These are phyloP conservation scores for Laticauda colubrina DNA, from an alignment of 2,113 vertebrate genomes.

Conservation along the genomic window DNA sequence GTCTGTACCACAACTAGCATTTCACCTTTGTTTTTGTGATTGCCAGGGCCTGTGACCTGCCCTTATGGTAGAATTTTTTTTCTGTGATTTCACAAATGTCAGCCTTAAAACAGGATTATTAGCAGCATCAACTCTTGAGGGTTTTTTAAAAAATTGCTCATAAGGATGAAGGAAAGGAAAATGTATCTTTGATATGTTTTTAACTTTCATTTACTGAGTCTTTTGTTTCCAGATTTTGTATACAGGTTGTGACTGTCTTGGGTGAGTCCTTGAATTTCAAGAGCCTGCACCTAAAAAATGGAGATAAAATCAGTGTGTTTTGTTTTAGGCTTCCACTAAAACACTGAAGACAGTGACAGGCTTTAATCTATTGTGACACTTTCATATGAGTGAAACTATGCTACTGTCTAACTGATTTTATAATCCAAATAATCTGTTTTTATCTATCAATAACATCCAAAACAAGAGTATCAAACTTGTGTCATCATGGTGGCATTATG, in stretches of 20 bases:
- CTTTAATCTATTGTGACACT: neutral
- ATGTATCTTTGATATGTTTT: neutral
- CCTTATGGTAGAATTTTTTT: neutral
- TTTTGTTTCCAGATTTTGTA: slow-evolving; percentile 4
- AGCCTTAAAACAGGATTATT: neutral
- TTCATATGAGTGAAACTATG: neutral
- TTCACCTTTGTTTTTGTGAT: neutral
- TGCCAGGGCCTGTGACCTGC: neutral
- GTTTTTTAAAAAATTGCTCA: neutral
- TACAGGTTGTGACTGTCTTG: neutral
- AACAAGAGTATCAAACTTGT: too few relatives aligned
- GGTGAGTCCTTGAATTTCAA: neutral
- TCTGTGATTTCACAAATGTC: neutral
- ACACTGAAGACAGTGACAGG: neutral
- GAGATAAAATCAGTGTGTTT: neutral
- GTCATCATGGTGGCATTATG: too few relatives aligned
- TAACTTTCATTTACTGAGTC: neutral
- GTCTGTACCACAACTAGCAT: neutral
- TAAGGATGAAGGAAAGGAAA: slow-evolving; percentile 8
- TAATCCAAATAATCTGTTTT: neutral
- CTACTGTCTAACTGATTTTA: neutral
- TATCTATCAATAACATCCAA: neutral
- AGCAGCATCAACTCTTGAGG: neutral
- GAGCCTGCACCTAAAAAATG: neutral
- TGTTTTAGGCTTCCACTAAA: neutral